Evolutionary conservation across 2,888 invertebrate genomes (phyloP), one percentile per base, ranked within the genome.

Genomic region (Noctua pronuba): DNA sequence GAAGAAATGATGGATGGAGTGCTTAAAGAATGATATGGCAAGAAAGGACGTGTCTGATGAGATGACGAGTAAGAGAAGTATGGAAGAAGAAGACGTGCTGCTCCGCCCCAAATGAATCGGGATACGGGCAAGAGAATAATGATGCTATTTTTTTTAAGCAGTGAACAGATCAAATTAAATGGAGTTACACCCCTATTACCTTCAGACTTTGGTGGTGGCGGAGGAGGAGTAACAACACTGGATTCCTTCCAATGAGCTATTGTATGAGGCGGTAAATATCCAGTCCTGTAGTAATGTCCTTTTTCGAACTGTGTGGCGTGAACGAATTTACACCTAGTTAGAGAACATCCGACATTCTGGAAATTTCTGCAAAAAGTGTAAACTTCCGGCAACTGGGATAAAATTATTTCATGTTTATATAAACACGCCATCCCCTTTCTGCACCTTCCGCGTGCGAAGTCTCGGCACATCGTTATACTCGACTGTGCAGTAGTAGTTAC

Each of bases 221-320:
- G 90, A 0, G 90, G 91, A 21, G 21, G 49, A 21, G 49, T 3
- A 21, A 49, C 28, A 88, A 88, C 35, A 28, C 28, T 16, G 62
- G 60, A 18, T 35, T 71, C 92, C 77, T 91, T 93, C 0, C 93
- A 85, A 71, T 95, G 95, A 4, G 89, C 89, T 11, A 92, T 62
- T 0, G 92, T 87, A 73, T 94, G 93, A 0, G 92, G 90, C 0
- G 95, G 95, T 64, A 95, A 84, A 46, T 82, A 87, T 0, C 93
- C 94, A 0, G 94, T 94, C 18, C 95, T 86, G 52, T 92, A 94
- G 74, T 93, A 95, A 28, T 90, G 80, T 55, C 94, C 93, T 58
- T 95, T 94, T 74, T 95, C 95, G 83, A 94, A 95, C 0, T 95
- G 93, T 0, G 92, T 89, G 0, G 95, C 95, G 80, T 95, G 95